Base-by-base conservation (phyloP, 2,888 invertebrate species). In the Acleris sparsana region DNA sequence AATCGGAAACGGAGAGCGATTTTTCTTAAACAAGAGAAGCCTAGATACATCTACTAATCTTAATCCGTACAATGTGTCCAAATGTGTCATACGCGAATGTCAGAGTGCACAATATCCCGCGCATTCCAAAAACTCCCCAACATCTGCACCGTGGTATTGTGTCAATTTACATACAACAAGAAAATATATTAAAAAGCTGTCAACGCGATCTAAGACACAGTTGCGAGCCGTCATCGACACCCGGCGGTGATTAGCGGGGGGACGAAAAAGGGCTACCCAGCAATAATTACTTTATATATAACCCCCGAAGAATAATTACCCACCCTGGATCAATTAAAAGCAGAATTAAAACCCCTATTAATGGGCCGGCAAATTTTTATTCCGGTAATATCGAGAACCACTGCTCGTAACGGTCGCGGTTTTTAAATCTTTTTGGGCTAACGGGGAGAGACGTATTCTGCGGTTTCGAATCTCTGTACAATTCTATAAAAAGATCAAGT, bases 101-200 rank as follows among this genome's bases (percentile, higher is more conserved):
- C 39, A 39, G 39, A 13, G 13, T 13, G 13, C 13, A 39, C 39
- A 39, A 39, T 39, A 39, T 39, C 13, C 13, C 39, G 11, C 39
- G 39, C 39, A 59, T 39, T n/a, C 17, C 1, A 33, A 68, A 65
- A 62, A 72, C 80, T 75, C 74, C 33, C 20, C 58, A 20, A 61
- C 84, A 88, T 85, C 86, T 87, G 86, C 83, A 83, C 77, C 79
- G 71, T 76, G 79, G 48, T 53, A 59, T 49, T 22, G 55, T 48
- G 49, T 33, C 52, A 60, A 88, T 92, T 91, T 89, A 88, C 90
- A 92, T 91, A 87, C 83, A 82, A 84, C 88, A 86, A 81, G 84
- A 85, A 88, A 89, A 89, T 89, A 90, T 91, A 92, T 92, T 92
- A 92, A 92, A 92, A 92, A 87, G 75, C 90, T 91, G 92, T 90